Evolutionary conservation across 2,888 invertebrate genomes (phyloP).

Genomic region (Caradrina clavipalpis): DNA sequence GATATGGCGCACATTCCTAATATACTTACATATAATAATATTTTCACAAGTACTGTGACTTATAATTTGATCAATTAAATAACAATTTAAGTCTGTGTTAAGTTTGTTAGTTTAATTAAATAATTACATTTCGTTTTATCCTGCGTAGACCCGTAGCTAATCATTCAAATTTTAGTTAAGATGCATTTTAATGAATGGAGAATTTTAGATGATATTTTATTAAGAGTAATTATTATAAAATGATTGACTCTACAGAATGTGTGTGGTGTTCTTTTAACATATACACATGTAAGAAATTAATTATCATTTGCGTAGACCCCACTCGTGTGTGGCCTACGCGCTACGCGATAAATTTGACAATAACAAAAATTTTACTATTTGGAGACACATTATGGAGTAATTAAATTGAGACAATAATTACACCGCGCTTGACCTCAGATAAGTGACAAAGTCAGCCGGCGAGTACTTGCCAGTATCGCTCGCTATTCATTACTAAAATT

Average conservation of each 20-base stretch:
- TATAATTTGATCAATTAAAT: neutral
- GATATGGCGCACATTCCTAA: slow-evolving; percentile 39
- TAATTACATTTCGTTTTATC: neutral
- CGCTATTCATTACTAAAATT: slow-evolving; percentile 72
- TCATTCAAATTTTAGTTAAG: neutral
- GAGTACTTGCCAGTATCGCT: slow-evolving; percentile 58
- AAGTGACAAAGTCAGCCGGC: slow-evolving; percentile 76
- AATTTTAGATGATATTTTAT: neutral
- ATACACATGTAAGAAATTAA: slow-evolving; percentile 34
- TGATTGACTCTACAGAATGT: neutral
- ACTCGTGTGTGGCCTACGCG: slow-evolving; percentile 56
- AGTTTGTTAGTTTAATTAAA: neutral
- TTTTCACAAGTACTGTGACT: neutral
- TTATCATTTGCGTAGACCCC: slow-evolving; percentile 43
- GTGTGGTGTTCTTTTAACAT: neutral
- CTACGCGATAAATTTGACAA: slow-evolving; percentile 55
- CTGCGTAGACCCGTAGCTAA: neutral
- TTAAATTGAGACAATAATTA: slow-evolving; percentile 74
- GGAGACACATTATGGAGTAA: slow-evolving; percentile 69
- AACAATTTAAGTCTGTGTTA: neutral
- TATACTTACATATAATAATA: slow-evolving; percentile 8
- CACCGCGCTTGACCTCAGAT: slow-evolving; percentile 73
- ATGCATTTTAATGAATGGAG: neutral
- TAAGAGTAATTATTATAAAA: neutral
- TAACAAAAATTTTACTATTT: slow-evolving; percentile 62